These are phyloP conservation scores for Corella eumyota DNA, from an alignment of 23 tunicate species.

Conservation along the genomic window DNA sequence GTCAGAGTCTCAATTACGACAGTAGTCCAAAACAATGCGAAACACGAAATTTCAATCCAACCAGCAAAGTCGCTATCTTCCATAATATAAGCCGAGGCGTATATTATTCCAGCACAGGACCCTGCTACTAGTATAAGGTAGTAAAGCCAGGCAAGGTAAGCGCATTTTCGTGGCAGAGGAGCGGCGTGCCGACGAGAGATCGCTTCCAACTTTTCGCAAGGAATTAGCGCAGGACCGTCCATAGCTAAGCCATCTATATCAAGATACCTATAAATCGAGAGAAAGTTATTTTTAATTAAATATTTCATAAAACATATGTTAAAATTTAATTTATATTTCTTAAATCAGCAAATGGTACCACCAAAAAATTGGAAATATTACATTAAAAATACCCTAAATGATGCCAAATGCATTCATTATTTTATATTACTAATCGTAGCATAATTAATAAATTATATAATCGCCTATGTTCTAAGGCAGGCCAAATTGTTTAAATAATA, in stretches of 20 bases:
- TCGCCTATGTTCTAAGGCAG: too few relatives aligned
- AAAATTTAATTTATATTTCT: too few relatives aligned
- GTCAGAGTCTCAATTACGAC: constrained; percentile 26
- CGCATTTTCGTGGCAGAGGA: constrained; percentile 42
- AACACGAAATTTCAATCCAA: constrained; percentile 48
- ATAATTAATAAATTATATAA: too few relatives aligned
- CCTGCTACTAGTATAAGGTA: constrained; percentile 3
- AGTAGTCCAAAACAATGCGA: constrained; percentile 35
- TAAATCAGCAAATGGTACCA: too few relatives aligned
- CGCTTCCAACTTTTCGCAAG: constrained; percentile 81
- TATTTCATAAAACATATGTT: too few relatives aligned
- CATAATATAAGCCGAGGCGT: constrained; percentile 9
- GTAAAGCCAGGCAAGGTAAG: constrained; percentile 44
- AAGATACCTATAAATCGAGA: too few relatives aligned
- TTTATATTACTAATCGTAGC: too few relatives aligned
- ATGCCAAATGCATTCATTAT: too few relatives aligned
- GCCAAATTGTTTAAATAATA: too few relatives aligned
- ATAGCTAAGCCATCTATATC: constrained; percentile 15
- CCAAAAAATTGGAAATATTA: too few relatives aligned
- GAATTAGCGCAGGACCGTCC: constrained; percentile 65
- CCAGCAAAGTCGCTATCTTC: constrained; percentile 10
- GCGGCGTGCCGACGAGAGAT: constrained; percentile 15
- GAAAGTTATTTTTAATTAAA: too few relatives aligned
- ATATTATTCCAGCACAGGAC: constrained; percentile 9
- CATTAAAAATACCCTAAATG: too few relatives aligned